Percentiles rank a stretch among this genome's conserved stretches.
Conservation (phyloP, 2,888 invertebrate species). For the Desoria tigrina region DNA sequence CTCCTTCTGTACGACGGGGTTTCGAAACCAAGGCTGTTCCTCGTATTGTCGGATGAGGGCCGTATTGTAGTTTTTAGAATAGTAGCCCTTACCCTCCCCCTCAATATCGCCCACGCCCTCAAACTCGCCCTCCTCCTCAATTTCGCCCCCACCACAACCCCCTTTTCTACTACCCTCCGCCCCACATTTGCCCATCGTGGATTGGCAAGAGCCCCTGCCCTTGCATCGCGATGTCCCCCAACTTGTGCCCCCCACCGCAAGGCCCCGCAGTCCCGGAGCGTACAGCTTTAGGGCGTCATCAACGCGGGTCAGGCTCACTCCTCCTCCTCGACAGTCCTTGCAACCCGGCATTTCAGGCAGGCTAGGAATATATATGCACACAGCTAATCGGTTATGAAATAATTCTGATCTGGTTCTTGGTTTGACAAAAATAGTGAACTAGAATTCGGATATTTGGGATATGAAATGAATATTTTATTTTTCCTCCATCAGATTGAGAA, state of each 20-base stretch:
- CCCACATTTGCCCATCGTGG: no score
- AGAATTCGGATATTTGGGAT: no score
- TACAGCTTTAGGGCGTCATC: constrained; percentile 13
- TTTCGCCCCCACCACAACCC: neutral
- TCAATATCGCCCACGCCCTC: constrained; percentile 28
- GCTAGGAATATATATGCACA: no score
- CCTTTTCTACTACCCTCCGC: no score
- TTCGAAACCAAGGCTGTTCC: constrained; percentile 48
- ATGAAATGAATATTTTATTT: no score
- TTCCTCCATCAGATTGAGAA: no score
- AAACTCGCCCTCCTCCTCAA: neutral
- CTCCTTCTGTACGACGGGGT: constrained; percentile 41
- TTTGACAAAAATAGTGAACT: no score
- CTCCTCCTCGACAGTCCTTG: neutral
- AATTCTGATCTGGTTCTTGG: no score
- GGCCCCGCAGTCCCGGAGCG: neutral
- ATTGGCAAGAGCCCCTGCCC: neutral
- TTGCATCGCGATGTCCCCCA: neutral
- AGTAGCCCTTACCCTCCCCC: constrained; percentile 40
- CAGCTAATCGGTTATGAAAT: no score
- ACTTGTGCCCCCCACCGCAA: neutral
- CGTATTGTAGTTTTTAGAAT: constrained; percentile 39
- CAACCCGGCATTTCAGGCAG: constrained; percentile 8
- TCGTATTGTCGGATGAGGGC: constrained; percentile 38
- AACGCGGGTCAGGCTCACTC: neutral